Base-by-base conservation (phyloP, 1,140 invertebrate species). In the Drosophila takahashii region DNA sequence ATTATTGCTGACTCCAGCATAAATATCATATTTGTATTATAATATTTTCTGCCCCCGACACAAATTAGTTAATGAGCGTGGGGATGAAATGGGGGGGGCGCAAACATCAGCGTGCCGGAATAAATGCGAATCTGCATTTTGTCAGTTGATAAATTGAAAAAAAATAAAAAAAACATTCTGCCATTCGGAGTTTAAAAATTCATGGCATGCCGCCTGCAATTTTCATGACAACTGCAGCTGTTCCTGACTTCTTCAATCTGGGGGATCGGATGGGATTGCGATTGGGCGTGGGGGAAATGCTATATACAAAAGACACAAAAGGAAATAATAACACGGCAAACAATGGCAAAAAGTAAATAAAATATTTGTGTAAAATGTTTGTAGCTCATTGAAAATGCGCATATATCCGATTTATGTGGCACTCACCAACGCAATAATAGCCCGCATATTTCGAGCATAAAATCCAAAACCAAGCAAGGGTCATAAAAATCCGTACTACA, bases 11-110 rank as follows among this genome's bases (percentile, higher is more conserved):
- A 70, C 75, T 84, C 79, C 69, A 57, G 79, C 84, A 89, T 89
- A 89, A 89, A 89, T 77, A 61, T 84, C 84, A 79, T 89, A 89
- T 89, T 89, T 89, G 77, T 89, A 89, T 89, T 89, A 80, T 89
- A 89, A 89, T 89, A 84, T 78, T 60, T 61, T 61, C 8, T 42
- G 39, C 42, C 53, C 67, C 41, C 42, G 62, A 44, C 41, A 42
- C 53, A 83, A 86, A 87, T 85, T 85, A 81, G 83, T 86, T 87
- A 85, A 85, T 85, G 81, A 85, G 72, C 41, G 22, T 48, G 59
- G 45, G 44, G 47, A 9, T 41, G 18, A n/a, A n/a, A n/a, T n/a
- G n/a, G n/a, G 15, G 27, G 10, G 0, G 10, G 3, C 1, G 16
- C 27, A 8, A 58, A 42, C 26, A 48, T 22, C 34, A 36, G 47